Conservation (phyloP, 92 coral and sea anemone species). For the Zoanthus sociatus region DNA sequence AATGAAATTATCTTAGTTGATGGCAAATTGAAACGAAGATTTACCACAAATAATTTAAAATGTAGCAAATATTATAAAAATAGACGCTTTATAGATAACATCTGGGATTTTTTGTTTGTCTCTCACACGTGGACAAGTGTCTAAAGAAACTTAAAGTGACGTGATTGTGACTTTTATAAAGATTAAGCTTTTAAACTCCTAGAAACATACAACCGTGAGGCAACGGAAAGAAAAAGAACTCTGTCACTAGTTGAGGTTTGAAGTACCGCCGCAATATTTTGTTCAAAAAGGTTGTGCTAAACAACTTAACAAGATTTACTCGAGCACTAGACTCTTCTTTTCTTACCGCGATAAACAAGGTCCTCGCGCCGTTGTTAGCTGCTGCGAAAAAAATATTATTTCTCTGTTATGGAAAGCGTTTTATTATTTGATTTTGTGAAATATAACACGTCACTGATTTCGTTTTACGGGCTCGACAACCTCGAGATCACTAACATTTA, state of each 20-base stretch:
- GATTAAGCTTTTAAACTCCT: neutral
- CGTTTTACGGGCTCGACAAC: conserved; percentile 30
- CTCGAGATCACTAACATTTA: neutral
- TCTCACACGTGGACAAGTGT: conserved; percentile 16
- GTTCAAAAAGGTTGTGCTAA: neutral
- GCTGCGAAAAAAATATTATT: neutral
- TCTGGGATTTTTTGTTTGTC: neutral
- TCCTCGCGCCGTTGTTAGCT: conserved; percentile 6
- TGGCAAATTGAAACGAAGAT: conserved; percentile 1
- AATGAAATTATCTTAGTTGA: conserved; percentile 11
- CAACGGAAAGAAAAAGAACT: neutral
- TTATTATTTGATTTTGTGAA: too few relatives aligned
- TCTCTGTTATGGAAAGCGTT: too few relatives aligned
- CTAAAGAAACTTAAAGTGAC: neutral
- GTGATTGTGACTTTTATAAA: neutral
- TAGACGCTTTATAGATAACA: neutral
- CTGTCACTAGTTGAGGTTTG: neutral
- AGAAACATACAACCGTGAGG: neutral
- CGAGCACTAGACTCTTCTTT: neutral
- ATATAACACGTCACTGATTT: conserved; percentile 8
- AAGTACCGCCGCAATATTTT: neutral
- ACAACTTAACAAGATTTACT: neutral
- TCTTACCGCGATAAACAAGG: conserved; percentile 11
- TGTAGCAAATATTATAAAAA: neutral
- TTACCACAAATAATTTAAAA: conserved; percentile 14